Percentiles rank a stretch among this genome's conserved stretches.
Evolutionary conservation across 2,113 vertebrate genomes (phyloP).

Genomic region (Lampris incognitus): DNA sequence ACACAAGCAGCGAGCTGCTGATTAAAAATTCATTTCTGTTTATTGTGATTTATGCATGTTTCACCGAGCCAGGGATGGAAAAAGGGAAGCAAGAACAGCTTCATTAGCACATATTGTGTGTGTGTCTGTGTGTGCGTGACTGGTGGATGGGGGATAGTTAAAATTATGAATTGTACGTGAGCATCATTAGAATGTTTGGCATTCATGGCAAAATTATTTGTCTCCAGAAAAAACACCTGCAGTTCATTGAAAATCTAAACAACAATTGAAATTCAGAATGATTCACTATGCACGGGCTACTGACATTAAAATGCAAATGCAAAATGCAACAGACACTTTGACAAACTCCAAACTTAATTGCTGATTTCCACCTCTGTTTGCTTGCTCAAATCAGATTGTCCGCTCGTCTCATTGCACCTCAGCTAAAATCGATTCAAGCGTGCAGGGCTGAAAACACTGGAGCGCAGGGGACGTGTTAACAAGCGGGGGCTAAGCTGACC

Average conservation of each 20-base stretch:
- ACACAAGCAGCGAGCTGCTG: constrained; percentile 68
- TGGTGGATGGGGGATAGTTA: constrained; percentile 74
- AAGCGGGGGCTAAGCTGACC: constrained; percentile 17
- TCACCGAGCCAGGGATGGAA: constrained; percentile 68
- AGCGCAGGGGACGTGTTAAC: constrained; percentile 27
- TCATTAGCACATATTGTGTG: constrained; percentile 77
- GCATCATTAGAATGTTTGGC: constrained; percentile 79
- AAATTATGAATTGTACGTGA: constrained; percentile 74
- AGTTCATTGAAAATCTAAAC: constrained; percentile 62
- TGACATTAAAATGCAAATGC: constrained; percentile 45
- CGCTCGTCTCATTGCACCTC: constrained; percentile 45
- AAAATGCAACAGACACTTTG: constrained; percentile 47
- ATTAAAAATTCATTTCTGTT: constrained; percentile 82
- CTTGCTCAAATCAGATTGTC: constrained; percentile 36
- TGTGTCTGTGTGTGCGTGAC: constrained; percentile 55
- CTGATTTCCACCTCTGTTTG: constrained; percentile 56
- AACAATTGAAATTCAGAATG: constrained; percentile 59
- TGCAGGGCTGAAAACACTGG: constrained; percentile 35
- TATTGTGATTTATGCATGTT: constrained; percentile 83
- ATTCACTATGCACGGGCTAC: constrained; percentile 32
- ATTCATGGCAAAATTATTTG: constrained; percentile 61
- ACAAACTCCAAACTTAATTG: constrained; percentile 72
- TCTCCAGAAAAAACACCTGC: constrained; percentile 75
- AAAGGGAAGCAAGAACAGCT: constrained; percentile 72
- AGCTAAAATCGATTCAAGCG: constrained; percentile 44